phyloP scores from a whole-genome alignment of 2,888 invertebrate genomes.

The Aplocera efformata region DNA sequence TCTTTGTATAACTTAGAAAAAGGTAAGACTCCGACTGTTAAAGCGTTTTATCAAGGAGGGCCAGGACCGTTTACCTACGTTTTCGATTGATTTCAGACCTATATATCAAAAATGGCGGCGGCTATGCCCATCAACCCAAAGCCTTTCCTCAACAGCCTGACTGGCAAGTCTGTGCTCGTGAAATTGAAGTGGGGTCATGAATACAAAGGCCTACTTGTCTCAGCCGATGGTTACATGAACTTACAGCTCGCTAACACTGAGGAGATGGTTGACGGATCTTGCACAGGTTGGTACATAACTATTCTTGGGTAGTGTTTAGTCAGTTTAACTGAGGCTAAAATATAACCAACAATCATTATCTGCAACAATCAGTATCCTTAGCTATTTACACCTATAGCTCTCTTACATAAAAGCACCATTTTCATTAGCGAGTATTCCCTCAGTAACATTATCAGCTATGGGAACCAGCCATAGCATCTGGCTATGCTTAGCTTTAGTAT shows the following conservation, averaged over 20 bases:
- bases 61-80: background rate
- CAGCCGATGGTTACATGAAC: conserved; percentile 99
- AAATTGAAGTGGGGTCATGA: conserved; percentile 99
- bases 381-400: too few relatives aligned
- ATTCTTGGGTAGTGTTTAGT: too few relatives aligned
- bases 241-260: conserved; percentile 98
- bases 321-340: too few relatives aligned
- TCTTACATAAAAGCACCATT: too few relatives aligned
- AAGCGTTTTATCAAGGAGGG: background rate
- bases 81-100: conserved; percentile 22
- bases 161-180: conserved; percentile 98
- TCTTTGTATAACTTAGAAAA: background rate
- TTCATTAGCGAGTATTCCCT: too few relatives aligned
- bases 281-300: conserved; percentile 84
- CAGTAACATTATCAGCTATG: too few relatives aligned
- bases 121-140: conserved; percentile 99
- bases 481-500: too few relatives aligned
- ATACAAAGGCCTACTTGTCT: conserved; percentile 98
- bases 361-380: too few relatives aligned
- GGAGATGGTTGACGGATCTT: conserved; percentile 95
- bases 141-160: conserved; percentile 98
- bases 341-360: too few relatives aligned
- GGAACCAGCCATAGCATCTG: too few relatives aligned
- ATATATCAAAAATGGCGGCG: conserved; percentile 82
- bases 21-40: background rate